phyloP scores from a whole-genome alignment of 2,888 invertebrate species.

The Agriopis marginaria region DNA sequence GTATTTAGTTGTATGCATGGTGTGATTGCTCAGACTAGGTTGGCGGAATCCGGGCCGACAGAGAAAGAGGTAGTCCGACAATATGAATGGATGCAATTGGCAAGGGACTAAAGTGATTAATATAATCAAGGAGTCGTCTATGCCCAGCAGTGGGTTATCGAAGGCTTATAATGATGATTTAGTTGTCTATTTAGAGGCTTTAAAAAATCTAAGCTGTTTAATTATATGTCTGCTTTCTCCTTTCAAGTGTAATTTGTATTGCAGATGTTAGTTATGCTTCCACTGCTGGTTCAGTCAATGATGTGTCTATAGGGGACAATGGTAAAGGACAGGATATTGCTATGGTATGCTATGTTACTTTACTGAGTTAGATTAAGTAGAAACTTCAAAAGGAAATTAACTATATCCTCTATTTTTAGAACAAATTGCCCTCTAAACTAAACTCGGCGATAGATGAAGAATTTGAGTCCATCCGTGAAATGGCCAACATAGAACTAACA shows the following conservation, averaged over 20 bases:
- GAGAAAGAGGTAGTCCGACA: no score
- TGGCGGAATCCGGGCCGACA: no score
- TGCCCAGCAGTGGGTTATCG: no score
- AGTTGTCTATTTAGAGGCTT: no score
- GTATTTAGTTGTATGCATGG: neutral
- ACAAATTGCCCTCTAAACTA: conserved; percentile 68
- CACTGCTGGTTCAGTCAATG: conserved; percentile 74
- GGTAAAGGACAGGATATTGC: conserved; percentile 73
- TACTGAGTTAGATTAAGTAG: neutral
- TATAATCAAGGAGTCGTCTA: no score
- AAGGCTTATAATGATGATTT: no score
- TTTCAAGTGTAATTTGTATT: conserved; percentile 35
- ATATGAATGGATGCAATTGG: no score
- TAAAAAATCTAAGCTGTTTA: neutral
- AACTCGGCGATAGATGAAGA: conserved; percentile 80
- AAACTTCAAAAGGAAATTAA: neutral
- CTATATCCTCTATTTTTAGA: conserved; percentile 58
- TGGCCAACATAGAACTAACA: conserved; percentile 83
- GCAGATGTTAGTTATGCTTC: conserved; percentile 78
- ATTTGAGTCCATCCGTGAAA: conserved; percentile 81
- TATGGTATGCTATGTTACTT: conserved; percentile 64
- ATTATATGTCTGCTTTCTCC: neutral
- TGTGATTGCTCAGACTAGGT: no score
- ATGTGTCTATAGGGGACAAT: conserved; percentile 66
- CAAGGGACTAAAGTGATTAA: no score